These are phyloP conservation scores for Silurus glanis DNA, from an alignment of 2,113 vertebrate species.

Conservation along the genomic window DNA sequence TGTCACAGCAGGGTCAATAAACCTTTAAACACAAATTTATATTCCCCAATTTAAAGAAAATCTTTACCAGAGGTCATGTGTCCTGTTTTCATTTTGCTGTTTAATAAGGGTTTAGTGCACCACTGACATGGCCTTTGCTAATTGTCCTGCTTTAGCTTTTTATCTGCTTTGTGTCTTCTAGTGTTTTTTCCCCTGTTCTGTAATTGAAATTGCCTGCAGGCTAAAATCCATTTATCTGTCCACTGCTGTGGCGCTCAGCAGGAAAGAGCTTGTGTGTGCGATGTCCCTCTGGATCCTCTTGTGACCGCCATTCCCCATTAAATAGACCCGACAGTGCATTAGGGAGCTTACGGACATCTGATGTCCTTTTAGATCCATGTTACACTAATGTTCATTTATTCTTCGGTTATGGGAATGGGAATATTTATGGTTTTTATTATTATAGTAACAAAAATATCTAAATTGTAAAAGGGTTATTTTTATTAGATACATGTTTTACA, in stretches of 20 bases:
- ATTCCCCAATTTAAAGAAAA: conserved; percentile 19
- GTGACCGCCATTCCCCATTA: conserved; percentile 61
- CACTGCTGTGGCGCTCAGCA: conserved; percentile 50
- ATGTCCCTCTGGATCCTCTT: conserved; percentile 51
- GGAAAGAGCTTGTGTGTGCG: conserved; percentile 43
- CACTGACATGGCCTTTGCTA: conserved; percentile 49
- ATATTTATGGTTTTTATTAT: background rate
- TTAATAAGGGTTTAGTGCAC: conserved; percentile 5
- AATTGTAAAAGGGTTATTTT: conserved; percentile 51
- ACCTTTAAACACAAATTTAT: conserved; percentile 24
- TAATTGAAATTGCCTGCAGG: conserved; percentile 65
- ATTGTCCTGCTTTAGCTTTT: conserved; percentile 55
- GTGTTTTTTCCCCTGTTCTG: conserved; percentile 30
- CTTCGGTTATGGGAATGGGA: conserved; percentile 57
- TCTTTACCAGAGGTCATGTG: conserved; percentile 4
- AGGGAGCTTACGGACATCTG: conserved; percentile 65
- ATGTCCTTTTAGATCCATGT: conserved; percentile 62
- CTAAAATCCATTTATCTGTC: conserved; percentile 69
- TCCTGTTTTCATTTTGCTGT: conserved; percentile 5
- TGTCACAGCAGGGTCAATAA: conserved; percentile 19
- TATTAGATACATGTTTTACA: background rate
- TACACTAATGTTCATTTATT: conserved; percentile 70
- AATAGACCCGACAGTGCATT: conserved; percentile 65
- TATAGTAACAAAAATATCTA: background rate
- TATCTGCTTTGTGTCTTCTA: conserved; percentile 52